phyloP scores from a whole-genome alignment of 2,888 invertebrate species.

The Cosmorhoe ocellata region DNA sequence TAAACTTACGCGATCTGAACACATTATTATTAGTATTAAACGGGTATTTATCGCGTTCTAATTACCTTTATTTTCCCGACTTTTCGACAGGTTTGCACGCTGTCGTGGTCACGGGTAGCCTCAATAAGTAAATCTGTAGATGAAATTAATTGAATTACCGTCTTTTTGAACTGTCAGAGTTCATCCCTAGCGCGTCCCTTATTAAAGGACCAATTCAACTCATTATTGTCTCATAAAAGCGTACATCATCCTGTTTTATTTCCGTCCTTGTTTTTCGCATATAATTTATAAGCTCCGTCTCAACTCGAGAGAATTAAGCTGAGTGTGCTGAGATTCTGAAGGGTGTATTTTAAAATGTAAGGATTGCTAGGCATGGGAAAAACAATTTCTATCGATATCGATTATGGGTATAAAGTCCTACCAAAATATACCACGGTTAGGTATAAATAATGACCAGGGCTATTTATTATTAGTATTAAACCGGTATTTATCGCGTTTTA shows the following conservation, averaged over 20 bases:
- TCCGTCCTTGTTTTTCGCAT: slow-evolving; percentile 46
- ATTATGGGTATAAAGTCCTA: no score
- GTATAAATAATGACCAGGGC: no score
- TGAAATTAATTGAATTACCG: slow-evolving; percentile 2
- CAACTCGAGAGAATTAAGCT: slow-evolving; percentile 22
- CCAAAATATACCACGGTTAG: no score
- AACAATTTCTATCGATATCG: slow-evolving; percentile 4
- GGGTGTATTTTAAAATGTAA: slow-evolving; percentile 67
- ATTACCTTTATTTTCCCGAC: no score
- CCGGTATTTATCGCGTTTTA: no score
- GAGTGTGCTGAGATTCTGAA: slow-evolving; percentile 72
- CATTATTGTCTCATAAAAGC: slow-evolving; percentile 78
- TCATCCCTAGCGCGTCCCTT: slow-evolving; percentile 24
- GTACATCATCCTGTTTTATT: slow-evolving; percentile 77
- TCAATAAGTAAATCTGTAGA: no score
- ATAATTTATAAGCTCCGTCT: slow-evolving; percentile 36
- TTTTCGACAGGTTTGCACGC: no score
- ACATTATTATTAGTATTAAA: no score
- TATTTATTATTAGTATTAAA: no score
- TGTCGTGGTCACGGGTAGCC: no score
- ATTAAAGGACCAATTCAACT: slow-evolving; percentile 72
- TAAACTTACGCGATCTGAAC: no score
- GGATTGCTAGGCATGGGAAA: slow-evolving; percentile 37
- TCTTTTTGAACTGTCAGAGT: neutral
- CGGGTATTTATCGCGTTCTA: no score